Conservation (phyloP, 2,113 vertebrate genomes). For the Grallaria varia region DNA sequence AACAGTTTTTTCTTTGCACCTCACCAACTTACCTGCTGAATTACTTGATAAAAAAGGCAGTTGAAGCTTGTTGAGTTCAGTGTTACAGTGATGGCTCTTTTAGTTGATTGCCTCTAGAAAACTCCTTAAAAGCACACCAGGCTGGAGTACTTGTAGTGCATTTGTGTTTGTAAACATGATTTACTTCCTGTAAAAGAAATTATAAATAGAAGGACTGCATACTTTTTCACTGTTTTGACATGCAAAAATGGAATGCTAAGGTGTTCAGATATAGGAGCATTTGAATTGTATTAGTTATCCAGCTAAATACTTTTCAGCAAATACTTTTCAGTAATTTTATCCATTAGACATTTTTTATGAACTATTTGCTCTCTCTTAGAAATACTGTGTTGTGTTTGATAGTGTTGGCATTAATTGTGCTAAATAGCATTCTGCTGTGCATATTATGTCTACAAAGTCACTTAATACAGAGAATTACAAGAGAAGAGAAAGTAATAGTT, state of each 20-base stretch:
- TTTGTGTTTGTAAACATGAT: background rate
- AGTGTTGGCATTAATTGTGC: background rate
- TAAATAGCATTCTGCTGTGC: background rate
- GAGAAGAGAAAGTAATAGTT: constrained; percentile 5
- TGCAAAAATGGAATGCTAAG: background rate
- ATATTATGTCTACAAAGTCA: background rate
- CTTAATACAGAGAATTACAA: background rate
- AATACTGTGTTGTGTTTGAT: background rate
- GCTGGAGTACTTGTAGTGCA: background rate
- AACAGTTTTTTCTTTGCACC: constrained; percentile 18
- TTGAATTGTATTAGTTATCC: background rate
- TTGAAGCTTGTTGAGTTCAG: background rate
- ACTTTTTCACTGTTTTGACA: background rate
- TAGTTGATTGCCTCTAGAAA: constrained; percentile 12
- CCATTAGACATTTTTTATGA: background rate
- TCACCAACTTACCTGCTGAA: constrained; percentile 35
- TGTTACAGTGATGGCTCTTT: constrained; percentile 19
- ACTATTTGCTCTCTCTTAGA: background rate
- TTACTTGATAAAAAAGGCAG: constrained; percentile 5
- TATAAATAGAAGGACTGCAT: background rate
- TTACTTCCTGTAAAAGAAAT: background rate
- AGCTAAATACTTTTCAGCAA: no score
- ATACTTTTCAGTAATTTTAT: background rate
- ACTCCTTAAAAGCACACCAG: background rate
- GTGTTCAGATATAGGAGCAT: background rate